Conservation (phyloP, 2,113 vertebrate genomes). For the Hydropotes inermis region DNA sequence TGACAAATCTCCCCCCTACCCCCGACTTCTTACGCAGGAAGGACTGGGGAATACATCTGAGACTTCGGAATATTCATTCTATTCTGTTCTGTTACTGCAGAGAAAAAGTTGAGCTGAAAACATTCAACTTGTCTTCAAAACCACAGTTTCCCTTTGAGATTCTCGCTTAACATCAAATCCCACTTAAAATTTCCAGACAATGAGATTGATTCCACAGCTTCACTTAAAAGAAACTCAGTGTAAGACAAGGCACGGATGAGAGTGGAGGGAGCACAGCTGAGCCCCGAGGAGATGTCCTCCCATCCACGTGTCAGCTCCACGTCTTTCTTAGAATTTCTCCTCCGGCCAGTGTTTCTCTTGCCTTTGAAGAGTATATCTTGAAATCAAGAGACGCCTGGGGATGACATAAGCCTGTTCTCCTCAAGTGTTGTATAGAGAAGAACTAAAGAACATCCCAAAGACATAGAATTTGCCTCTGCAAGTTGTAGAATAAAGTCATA, state of each 20-base stretch:
- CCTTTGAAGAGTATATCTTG: not conserved
- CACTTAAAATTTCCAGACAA: not conserved
- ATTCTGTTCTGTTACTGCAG: not conserved
- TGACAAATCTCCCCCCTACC: not conserved
- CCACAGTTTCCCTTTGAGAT: not conserved
- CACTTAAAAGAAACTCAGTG: not conserved
- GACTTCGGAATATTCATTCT: not conserved
- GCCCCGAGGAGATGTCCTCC: not conserved
- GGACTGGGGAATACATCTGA: not conserved
- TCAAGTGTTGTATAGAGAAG: not conserved
- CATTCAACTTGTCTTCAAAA: not conserved
- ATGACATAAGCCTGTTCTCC: not conserved
- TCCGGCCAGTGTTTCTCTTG: not conserved
- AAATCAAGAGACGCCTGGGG: not conserved
- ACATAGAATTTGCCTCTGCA: too few species aligned
- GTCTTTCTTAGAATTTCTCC: not conserved
- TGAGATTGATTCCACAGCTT: not conserved
- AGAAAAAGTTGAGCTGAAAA: not conserved
- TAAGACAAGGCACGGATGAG: not conserved
- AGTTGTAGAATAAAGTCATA: not conserved
- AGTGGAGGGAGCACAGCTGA: not conserved
- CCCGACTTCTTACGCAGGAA: not conserved
- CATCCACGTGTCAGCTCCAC: not conserved
- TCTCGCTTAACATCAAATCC: not conserved
- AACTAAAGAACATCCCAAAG: not conserved